These are phyloP conservation scores for Vireo griseus DNA, from an alignment of 2,797 vertebrate genomes.

Conservation along the genomic window DNA sequence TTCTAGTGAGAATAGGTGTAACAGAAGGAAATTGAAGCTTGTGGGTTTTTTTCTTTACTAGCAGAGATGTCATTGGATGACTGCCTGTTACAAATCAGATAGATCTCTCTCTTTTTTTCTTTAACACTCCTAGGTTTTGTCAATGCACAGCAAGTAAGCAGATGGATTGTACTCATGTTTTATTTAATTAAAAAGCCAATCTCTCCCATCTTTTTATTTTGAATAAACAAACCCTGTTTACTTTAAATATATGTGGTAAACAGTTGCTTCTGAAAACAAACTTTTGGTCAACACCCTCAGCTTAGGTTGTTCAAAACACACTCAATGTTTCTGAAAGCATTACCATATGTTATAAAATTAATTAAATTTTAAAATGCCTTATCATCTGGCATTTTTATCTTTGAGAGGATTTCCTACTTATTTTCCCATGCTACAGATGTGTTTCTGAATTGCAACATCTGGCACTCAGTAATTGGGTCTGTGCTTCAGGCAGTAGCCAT, in stretches of 20 bases:
- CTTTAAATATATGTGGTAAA: background rate
- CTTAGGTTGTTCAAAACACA: background rate
- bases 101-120: background rate
- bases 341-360: background rate
- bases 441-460: constrained; percentile 35
- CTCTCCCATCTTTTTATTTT: background rate
- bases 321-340: background rate
- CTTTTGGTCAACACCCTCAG: background rate
- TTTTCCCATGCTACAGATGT: constrained; percentile 8
- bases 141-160: background rate
- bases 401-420: constrained; percentile 6
- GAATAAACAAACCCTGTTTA: background rate
- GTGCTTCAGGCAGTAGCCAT: constrained; percentile 4
- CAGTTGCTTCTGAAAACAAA: background rate
- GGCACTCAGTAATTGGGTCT: constrained; percentile 3
- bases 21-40: background rate
- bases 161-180: background rate
- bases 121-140: background rate
- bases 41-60: background rate
- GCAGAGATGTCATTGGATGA: background rate
- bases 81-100: background rate
- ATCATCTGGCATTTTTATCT: constrained; percentile 28
- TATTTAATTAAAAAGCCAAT: background rate
- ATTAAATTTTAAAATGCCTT: constrained; percentile 16
- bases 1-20: background rate